These are phyloP conservation scores for Physocephala rufipes DNA, from an alignment of 2,888 invertebrate species.

Conservation along the genomic window DNA sequence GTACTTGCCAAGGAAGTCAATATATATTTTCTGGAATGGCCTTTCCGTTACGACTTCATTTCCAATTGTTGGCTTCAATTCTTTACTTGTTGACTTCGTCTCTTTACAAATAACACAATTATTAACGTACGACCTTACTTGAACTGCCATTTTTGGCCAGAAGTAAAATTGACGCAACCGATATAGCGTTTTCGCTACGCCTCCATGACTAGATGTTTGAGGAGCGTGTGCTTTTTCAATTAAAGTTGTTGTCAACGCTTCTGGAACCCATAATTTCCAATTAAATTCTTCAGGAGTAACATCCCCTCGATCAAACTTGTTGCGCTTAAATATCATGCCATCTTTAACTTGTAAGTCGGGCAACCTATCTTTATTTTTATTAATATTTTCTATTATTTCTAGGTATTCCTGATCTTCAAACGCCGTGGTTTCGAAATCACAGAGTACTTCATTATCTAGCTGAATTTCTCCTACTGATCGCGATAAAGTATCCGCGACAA, in stretches of 20 bases:
- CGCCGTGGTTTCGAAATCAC: background rate
- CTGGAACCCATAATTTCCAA: slow-evolving; percentile 34
- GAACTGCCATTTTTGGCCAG: background rate
- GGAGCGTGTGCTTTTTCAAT: slow-evolving; percentile 23
- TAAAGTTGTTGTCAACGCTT: background rate
- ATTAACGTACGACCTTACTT: background rate
- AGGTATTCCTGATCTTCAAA: background rate
- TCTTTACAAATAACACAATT: background rate
- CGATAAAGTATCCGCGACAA: background rate
- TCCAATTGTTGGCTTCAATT: background rate
- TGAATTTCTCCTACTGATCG: background rate
- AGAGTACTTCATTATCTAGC: background rate
- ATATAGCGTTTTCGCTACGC: slow-evolving; percentile 27
- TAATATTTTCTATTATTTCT: background rate
- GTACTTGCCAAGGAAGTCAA: slow-evolving; percentile 21
- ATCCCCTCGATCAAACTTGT: background rate
- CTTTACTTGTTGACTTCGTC: slow-evolving; percentile 12
- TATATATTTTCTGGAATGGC: slow-evolving; percentile 39
- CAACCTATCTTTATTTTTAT: background rate
- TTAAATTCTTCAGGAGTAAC: slow-evolving; percentile 9
- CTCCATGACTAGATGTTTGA: slow-evolving; percentile 7
- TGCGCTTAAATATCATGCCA: slow-evolving; percentile 23
- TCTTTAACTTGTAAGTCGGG: slow-evolving; percentile 18
- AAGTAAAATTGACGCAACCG: background rate
- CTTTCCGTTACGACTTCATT: background rate